phyloP scores from a whole-genome alignment of 1,140 invertebrate genomes.

The Brachionus plicatilis region DNA sequence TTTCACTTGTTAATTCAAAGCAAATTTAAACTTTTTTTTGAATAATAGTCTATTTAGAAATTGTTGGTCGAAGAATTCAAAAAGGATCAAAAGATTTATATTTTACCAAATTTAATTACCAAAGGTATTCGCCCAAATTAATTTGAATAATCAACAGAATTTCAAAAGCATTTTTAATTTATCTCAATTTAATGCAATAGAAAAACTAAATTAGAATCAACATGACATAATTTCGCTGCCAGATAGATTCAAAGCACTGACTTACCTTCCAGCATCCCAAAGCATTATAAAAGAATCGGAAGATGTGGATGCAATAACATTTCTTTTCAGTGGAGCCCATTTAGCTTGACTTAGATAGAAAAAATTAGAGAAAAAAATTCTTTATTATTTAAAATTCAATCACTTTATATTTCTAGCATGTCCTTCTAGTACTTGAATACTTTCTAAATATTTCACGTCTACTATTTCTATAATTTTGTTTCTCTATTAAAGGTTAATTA shows the following conservation, averaged over 20 bases:
- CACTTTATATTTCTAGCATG: constrained; percentile 5
- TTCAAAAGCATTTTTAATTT: background rate
- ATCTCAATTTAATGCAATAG: background rate
- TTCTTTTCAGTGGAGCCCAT: background rate
- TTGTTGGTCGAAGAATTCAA: background rate
- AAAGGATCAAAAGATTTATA: background rate
- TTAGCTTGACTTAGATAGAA: background rate
- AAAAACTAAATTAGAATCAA: background rate
- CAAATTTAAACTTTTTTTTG: background rate
- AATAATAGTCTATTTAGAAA: background rate
- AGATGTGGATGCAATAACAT: background rate
- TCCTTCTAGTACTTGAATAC: background rate
- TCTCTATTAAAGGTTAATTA: background rate
- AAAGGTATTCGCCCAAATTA: background rate
- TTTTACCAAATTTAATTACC: background rate
- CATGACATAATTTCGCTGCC: background rate
- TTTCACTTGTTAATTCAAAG: background rate
- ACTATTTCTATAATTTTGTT: constrained; percentile 15
- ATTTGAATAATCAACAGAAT: background rate
- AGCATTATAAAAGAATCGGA: background rate
- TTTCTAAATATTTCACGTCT: background rate
- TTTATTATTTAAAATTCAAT: background rate
- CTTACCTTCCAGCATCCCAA: background rate
- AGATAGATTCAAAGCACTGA: background rate
- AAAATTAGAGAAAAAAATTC: background rate